These are phyloP conservation scores for Lasioglossum leucozonium DNA, from an alignment of 2,888 invertebrate genomes.

Conservation along the genomic window DNA sequence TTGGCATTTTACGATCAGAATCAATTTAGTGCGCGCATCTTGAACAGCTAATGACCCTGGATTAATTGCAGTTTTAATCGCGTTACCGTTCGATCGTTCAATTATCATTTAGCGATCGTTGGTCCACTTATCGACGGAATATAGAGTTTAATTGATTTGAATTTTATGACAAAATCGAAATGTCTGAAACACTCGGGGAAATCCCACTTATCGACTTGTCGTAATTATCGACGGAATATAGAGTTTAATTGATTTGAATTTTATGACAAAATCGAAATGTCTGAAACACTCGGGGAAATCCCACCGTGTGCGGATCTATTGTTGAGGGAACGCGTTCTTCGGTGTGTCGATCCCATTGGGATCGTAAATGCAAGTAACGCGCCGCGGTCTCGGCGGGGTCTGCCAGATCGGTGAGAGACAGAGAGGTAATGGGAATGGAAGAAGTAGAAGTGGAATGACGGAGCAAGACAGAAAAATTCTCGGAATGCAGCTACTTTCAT, in stretches of 20 bases:
- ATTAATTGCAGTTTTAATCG: background rate
- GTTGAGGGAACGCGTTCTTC: background rate
- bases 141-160: too few relatives aligned
- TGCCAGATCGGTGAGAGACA: constrained; percentile 35
- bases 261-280: too few relatives aligned
- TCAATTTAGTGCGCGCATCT: background rate
- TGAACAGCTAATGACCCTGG: background rate
- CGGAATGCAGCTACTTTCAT: constrained; percentile 77
- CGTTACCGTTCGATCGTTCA: background rate
- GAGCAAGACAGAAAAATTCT: constrained; percentile 63
- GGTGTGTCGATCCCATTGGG: background rate
- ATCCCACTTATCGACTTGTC: too few relatives aligned
- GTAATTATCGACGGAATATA: too few relatives aligned
- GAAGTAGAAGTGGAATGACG: constrained; percentile 55
- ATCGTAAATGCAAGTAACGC: constrained; percentile 32
- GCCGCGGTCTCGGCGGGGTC: constrained; percentile 9
- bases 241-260: too few relatives aligned
- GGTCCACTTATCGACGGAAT: background rate
- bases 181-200: too few relatives aligned
- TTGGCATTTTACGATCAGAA: background rate
- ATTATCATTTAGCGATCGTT: background rate
- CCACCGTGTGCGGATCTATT: background rate
- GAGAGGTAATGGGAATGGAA: constrained; percentile 48
- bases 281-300: too few relatives aligned
- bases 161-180: too few relatives aligned